phyloP scores from a whole-genome alignment of 53 echinoderm and acorn worm species.

The Actinopyga echinites region DNA sequence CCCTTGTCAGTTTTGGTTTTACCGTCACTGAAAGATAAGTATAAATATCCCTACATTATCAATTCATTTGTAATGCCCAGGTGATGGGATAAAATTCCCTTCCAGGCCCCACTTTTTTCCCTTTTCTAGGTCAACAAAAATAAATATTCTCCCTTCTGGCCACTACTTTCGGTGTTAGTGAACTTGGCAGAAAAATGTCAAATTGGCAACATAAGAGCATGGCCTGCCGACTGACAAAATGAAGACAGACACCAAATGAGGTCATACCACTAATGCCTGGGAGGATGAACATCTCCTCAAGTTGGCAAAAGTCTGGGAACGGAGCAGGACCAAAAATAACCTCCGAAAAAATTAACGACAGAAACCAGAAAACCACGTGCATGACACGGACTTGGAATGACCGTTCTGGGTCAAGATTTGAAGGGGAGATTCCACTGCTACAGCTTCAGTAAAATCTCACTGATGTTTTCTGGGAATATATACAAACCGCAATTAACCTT shows the following conservation, averaged over 20 bases:
- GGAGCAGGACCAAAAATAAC: too few relatives aligned
- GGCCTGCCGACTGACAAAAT: constrained; percentile 4
- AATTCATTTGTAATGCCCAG: constrained; percentile 27
- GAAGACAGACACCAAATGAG: constrained; percentile 1
- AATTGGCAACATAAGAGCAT: constrained; percentile 9
- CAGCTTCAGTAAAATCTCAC: too few relatives aligned
- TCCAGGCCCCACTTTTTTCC: background rate
- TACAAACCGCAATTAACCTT: too few relatives aligned
- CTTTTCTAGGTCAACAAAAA: constrained; percentile 38
- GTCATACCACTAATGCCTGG: background rate
- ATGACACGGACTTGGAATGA: too few relatives aligned
- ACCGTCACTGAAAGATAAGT: constrained; percentile 10
- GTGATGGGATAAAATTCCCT: background rate
- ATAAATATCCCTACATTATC: background rate
- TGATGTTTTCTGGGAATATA: too few relatives aligned
- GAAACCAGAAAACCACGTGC: too few relatives aligned
- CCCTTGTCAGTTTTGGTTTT: background rate
- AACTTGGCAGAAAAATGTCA: constrained; percentile 21
- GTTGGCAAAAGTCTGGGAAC: too few relatives aligned
- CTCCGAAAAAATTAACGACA: too few relatives aligned
- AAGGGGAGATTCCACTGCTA: too few relatives aligned
- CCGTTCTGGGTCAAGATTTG: too few relatives aligned
- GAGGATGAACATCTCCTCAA: background rate
- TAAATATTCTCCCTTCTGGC: constrained; percentile 12
- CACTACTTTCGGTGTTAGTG: constrained; percentile 1